Evolutionary conservation across 2,888 invertebrate genomes (phyloP).

Genomic region (Acanthosepion lycidas): DNA sequence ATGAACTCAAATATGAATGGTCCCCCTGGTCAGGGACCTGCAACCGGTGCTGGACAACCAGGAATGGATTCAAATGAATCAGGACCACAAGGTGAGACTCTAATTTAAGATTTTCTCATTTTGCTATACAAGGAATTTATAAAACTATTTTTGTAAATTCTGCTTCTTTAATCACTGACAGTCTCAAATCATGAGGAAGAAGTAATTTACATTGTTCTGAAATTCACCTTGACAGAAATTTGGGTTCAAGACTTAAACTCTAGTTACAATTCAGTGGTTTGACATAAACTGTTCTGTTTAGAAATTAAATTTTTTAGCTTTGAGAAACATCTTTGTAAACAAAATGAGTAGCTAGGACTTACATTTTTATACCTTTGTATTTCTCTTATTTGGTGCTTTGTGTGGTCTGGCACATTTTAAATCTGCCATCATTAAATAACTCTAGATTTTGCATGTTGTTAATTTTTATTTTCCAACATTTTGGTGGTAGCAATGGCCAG

Average conservation of each 20-base stretch:
- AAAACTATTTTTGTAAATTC: not conserved
- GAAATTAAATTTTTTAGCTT: no score
- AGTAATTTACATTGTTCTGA: not conserved
- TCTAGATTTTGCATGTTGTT: no score
- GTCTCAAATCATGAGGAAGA: not conserved
- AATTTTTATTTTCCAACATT: no score
- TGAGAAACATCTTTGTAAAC: no score
- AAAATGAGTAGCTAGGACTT: no score
- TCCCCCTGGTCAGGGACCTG: constrained; percentile 46
- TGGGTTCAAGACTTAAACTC: not conserved
- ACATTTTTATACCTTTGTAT: no score
- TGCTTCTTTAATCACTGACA: not conserved
- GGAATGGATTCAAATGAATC: constrained; percentile 39
- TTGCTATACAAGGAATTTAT: not conserved
- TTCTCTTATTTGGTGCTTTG: no score
- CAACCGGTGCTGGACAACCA: constrained; percentile 49
- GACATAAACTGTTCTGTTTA: not conserved
- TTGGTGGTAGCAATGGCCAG: no score
- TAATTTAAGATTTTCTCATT: not conserved
- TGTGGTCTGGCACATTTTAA: no score
- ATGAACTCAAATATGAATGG: constrained; percentile 54
- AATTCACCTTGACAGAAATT: not conserved
- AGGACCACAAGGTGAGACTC: constrained; percentile 45
- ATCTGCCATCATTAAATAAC: no score
- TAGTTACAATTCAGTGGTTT: not conserved